These are phyloP conservation scores for Caenorhabditis brenneri DNA, from an alignment of 1,140 invertebrate genomes.

Conservation along the genomic window DNA sequence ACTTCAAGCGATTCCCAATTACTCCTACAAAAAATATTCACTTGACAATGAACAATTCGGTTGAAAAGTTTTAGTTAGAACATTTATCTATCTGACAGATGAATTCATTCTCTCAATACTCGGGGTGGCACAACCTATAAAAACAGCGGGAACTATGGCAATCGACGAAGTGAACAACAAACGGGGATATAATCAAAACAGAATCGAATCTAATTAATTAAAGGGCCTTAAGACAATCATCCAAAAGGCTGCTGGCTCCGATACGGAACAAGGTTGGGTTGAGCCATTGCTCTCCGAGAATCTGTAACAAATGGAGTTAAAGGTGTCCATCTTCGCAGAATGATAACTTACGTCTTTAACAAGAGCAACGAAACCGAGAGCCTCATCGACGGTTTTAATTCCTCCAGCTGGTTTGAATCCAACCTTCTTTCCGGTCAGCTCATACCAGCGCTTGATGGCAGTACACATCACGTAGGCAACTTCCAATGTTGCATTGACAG, in stretches of 20 bases:
- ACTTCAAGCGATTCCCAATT: too few species aligned
- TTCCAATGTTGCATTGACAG: slow-evolving; percentile 88
- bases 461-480: slow-evolving; percentile 90
- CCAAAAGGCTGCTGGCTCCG: slow-evolving; percentile 87
- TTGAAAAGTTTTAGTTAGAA: too few species aligned
- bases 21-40: too few species aligned
- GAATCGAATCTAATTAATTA: background rate
- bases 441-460: slow-evolving; percentile 85
- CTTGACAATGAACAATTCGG: too few species aligned
- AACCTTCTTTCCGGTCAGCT: slow-evolving; percentile 76
- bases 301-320: background rate
- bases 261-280: slow-evolving; percentile 85
- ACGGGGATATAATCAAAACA: background rate
- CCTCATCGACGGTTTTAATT: slow-evolving; percentile 84
- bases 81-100: too few species aligned
- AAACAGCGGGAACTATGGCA: background rate
- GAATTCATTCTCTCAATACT: too few species aligned
- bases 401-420: slow-evolving; percentile 97
- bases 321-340: background rate
- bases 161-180: background rate
- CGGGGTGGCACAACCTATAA: slow-evolving; percentile 32
- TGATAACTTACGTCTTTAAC: slow-evolving; percentile 76
- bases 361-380: slow-evolving; percentile 84
- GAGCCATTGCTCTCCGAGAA: slow-evolving; percentile 87
- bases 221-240: slow-evolving; percentile 71